These are phyloP conservation scores for Chrysomela aeneicollis DNA, from an alignment of 2,888 invertebrate species.

Conservation along the genomic window DNA sequence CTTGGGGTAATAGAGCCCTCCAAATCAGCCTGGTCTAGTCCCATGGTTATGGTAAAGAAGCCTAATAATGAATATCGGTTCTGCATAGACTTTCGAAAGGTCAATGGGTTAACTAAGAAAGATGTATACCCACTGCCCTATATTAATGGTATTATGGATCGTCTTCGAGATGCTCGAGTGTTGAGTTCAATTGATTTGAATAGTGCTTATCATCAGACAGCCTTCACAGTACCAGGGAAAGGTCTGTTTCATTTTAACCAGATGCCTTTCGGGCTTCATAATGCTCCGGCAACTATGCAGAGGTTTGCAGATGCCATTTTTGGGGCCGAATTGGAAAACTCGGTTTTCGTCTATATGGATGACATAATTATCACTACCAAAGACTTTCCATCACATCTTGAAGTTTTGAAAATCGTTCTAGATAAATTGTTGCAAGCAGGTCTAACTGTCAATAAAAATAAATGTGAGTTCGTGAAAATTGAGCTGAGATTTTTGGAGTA, in stretches of 20 bases:
- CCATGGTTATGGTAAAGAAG: conserved; percentile 49
- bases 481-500: conserved; percentile 34
- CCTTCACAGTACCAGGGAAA: conserved; percentile 30
- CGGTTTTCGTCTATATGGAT: conserved; percentile 30
- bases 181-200: conserved; percentile 44
- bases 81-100: conserved; percentile 39
- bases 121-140: conserved; percentile 24
- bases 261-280: conserved; percentile 27
- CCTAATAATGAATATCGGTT: conserved; percentile 41
- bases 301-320: neutral
- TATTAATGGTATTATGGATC: conserved; percentile 24
- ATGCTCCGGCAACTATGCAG: conserved; percentile 20
- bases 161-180: conserved; percentile 33
- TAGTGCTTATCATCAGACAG: conserved; percentile 46
- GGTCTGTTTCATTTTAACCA: conserved; percentile 23
- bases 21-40: conserved; percentile 48
- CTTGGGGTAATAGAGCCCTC: conserved; percentile 35
- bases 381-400: conserved; percentile 34
- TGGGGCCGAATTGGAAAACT: conserved; percentile 1
- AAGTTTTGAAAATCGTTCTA: conserved; percentile 33
- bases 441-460: conserved; percentile 36
- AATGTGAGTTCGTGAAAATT: conserved; percentile 30
- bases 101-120: conserved; percentile 36
- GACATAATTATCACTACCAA: conserved; percentile 40
- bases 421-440: conserved; percentile 32